Percentiles rank a stretch among this genome's conserved stretches.
Conservation (phyloP, 2,797 vertebrate genomes). For the Anableps anableps region DNA sequence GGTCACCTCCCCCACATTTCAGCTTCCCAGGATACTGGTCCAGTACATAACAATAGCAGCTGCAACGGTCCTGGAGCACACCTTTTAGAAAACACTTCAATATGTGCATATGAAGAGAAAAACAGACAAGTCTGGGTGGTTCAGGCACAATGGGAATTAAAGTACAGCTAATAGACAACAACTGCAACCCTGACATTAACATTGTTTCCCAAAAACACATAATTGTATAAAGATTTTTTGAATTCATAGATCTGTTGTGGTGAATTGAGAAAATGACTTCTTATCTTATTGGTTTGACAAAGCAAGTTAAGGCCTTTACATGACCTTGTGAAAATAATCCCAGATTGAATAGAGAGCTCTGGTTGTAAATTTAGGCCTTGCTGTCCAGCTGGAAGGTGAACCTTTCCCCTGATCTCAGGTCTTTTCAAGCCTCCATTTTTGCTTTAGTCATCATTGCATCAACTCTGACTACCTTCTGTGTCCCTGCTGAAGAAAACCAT, state of each 20-base stretch:
- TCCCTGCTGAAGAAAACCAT: neutral
- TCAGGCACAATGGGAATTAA: slow-evolving; percentile 15
- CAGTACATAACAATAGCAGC: slow-evolving; percentile 55
- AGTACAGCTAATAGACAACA: neutral
- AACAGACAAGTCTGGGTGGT: neutral
- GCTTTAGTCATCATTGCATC: neutral
- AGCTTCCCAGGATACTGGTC: slow-evolving; percentile 18
- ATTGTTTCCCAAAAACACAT: too few relatives aligned
- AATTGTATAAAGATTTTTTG: neutral
- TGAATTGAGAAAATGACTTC: neutral
- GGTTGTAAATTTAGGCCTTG: neutral
- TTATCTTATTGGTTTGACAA: neutral
- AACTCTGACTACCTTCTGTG: neutral
- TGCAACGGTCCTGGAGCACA: slow-evolving; percentile 10
- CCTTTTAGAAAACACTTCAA: slow-evolving; percentile 18
- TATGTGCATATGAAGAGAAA: slow-evolving; percentile 6
- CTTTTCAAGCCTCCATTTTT: neutral
- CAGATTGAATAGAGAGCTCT: neutral
- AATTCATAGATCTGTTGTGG: neutral
- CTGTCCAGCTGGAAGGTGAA: neutral
- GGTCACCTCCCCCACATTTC: slow-evolving; percentile 55
- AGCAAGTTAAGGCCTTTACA: neutral
- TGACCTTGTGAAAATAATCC: neutral
- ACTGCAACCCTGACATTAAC: neutral
- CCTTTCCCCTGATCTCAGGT: neutral